These are phyloP conservation scores for Rhimphoctona megacephalus DNA, from an alignment of 2,888 invertebrate genomes.

Conservation along the genomic window DNA sequence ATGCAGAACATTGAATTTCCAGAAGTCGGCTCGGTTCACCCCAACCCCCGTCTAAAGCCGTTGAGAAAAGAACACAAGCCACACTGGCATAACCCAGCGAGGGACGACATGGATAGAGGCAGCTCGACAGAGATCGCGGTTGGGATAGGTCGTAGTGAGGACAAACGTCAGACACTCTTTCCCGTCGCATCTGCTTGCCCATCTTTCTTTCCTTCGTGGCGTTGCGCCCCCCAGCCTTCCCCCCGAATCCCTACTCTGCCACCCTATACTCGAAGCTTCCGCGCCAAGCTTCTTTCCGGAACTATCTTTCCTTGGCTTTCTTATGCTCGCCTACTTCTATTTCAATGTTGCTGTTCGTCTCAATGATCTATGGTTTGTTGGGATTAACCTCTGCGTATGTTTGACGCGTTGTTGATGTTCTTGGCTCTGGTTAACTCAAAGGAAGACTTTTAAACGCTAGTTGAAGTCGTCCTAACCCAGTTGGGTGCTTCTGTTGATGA, in stretches of 20 bases:
- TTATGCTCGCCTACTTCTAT: background rate
- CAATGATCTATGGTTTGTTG: slow-evolving; percentile 19
- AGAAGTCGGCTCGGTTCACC: slow-evolving; percentile 53
- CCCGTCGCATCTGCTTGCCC: slow-evolving; percentile 59
- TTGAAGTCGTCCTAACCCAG: background rate
- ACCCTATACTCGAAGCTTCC: background rate
- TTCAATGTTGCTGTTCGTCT: background rate
- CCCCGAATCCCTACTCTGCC: background rate
- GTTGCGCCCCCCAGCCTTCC: background rate
- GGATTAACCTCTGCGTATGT: slow-evolving; percentile 19
- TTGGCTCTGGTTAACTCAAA: background rate
- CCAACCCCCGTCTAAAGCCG: slow-evolving; percentile 25
- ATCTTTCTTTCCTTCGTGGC: slow-evolving; percentile 54
- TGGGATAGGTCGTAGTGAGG: slow-evolving; percentile 66
- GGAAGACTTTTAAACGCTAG: background rate
- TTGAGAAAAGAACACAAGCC: slow-evolving; percentile 36
- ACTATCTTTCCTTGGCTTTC: slow-evolving; percentile 2
- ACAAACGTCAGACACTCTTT: slow-evolving; percentile 49
- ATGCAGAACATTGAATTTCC: slow-evolving; percentile 78
- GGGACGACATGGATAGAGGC: background rate
- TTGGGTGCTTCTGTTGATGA: background rate
- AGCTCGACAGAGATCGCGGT: slow-evolving; percentile 51
- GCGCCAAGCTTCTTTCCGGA: slow-evolving; percentile 27
- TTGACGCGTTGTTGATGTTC: slow-evolving; percentile 3
- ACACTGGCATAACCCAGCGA: background rate